Conservation (phyloP, 2,888 invertebrate species). For the Epiperipatus broadwayi region DNA sequence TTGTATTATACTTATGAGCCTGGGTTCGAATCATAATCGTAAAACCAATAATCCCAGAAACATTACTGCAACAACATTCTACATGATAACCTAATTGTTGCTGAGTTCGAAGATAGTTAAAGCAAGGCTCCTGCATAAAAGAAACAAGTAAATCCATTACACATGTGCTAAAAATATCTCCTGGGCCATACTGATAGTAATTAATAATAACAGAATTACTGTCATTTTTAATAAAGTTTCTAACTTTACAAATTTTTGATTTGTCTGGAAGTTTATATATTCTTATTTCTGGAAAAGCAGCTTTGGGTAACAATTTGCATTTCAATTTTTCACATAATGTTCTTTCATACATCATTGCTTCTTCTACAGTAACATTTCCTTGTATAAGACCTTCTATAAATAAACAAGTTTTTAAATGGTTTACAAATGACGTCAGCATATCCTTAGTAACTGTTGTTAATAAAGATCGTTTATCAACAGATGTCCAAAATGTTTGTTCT, state of each 20-base stretch:
- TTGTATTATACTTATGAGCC: constrained; percentile 22
- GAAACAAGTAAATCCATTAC: constrained; percentile 46
- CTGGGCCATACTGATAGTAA: constrained; percentile 59
- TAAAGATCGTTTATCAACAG: constrained; percentile 44
- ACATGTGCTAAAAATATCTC: constrained; percentile 37
- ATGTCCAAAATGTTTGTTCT: constrained; percentile 43
- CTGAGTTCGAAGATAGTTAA: constrained; percentile 15
- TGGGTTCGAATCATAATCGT: constrained; percentile 11
- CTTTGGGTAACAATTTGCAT: too few species aligned
- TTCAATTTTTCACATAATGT: constrained; percentile 14
- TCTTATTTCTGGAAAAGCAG: too few species aligned
- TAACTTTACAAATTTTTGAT: too few species aligned
- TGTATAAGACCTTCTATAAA: constrained; percentile 55
- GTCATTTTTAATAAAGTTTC: constrained; percentile 50
- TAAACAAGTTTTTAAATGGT: constrained; percentile 39
- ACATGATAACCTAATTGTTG: constrained; percentile 16
- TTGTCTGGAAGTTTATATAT: too few species aligned
- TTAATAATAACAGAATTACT: constrained; percentile 61
- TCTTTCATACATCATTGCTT: too few species aligned
- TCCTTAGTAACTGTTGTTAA: constrained; percentile 26
- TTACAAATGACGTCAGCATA: constrained; percentile 41
- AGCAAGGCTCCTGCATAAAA: constrained; percentile 15
- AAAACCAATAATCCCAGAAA: constrained; percentile 14
- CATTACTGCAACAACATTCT: not conserved
- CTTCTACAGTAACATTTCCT: constrained; percentile 50